phyloP scores from a whole-genome alignment of 2,888 invertebrate genomes.

The Apamea monoglypha region DNA sequence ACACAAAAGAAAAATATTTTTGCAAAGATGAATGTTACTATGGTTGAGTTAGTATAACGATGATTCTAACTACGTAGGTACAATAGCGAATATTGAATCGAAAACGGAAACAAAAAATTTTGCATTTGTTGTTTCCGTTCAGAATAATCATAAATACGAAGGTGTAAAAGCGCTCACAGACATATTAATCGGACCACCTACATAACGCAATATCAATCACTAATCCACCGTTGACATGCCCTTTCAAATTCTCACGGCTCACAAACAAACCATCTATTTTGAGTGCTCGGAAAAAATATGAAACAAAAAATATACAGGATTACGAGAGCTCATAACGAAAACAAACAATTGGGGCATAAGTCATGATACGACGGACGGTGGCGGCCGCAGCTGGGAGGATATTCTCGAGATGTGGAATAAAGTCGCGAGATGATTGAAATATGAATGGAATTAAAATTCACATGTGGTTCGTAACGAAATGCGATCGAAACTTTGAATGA shows the following conservation, averaged over 20 bases:
- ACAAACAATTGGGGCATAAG: conserved; percentile 82
- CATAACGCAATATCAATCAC: conserved; percentile 69
- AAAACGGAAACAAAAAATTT: not conserved
- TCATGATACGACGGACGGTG: conserved; percentile 72
- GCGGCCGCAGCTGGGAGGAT: conserved; percentile 63
- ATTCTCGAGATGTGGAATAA: conserved; percentile 58
- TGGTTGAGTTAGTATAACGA: not conserved
- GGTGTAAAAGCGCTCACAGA: conserved; percentile 21
- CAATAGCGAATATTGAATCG: not conserved
- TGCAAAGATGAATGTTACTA: not conserved
- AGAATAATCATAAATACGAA: conserved; percentile 16
- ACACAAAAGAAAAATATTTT: not conserved
- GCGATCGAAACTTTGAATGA: conserved; percentile 6
- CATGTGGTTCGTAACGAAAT: conserved; percentile 47
- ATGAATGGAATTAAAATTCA: conserved; percentile 64
- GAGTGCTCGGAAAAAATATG: conserved; percentile 76
- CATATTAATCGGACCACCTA: conserved; percentile 70
- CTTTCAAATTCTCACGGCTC: conserved; percentile 84
- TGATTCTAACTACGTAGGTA: not conserved
- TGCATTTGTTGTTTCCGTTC: too few relatives aligned
- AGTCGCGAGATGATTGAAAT: conserved; percentile 60
- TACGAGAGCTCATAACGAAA: conserved; percentile 82
- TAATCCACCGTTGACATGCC: conserved; percentile 77
- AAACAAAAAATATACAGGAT: conserved; percentile 81
- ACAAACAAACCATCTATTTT: conserved; percentile 82